phyloP scores from a whole-genome alignment of 2,113 vertebrate genomes.

The Pycnonotus jocosus region DNA sequence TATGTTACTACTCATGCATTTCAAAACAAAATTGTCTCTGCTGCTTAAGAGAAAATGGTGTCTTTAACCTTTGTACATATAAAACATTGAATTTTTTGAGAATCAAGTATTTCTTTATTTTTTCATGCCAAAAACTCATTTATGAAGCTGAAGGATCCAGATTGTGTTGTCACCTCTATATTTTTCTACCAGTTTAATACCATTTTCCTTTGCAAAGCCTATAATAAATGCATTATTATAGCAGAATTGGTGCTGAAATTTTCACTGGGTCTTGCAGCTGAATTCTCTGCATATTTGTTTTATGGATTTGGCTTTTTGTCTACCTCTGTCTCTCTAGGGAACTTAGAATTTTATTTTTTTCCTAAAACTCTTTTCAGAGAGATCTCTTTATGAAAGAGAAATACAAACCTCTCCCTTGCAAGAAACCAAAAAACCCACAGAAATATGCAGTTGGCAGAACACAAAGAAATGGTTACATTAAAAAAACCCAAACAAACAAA shows the following conservation, averaged over 20 bases:
- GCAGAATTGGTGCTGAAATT: neutral
- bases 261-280: neutral
- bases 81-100: neutral
- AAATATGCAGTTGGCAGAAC: neutral
- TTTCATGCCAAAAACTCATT: neutral
- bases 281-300: neutral
- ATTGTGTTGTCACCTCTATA: neutral
- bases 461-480: neutral
- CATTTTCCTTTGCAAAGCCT: neutral
- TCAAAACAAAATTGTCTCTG: neutral
- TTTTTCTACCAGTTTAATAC: neutral
- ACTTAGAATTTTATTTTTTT: neutral
- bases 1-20: neutral
- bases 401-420: fast-evolving
- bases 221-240: neutral
- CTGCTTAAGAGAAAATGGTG: neutral
- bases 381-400: neutral
- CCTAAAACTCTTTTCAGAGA: neutral
- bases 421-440: neutral
- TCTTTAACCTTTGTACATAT: neutral
- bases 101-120: neutral
- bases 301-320: neutral
- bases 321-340: neutral
- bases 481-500: neutral
- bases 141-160: neutral